Conservation (phyloP, 2,113 vertebrate genomes). For the Eolophus roseicapilla region DNA sequence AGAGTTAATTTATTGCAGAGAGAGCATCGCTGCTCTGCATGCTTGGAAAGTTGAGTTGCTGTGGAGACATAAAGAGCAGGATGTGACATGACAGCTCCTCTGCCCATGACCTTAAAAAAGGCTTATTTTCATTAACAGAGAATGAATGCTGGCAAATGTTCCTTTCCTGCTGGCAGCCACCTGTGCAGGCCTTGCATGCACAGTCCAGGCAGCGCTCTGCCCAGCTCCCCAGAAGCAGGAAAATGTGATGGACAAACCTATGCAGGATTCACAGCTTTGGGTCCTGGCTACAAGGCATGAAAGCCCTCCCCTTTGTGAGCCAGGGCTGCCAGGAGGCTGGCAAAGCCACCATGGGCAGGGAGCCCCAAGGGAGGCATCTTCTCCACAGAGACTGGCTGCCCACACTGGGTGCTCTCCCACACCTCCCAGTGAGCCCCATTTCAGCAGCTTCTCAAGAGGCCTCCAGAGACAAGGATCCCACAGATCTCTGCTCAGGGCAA, state of each 20-base stretch:
- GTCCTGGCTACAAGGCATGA: accelerated
- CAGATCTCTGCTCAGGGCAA: accelerated
- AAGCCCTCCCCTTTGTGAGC: background rate
- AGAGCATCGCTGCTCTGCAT: background rate
- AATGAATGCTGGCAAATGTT: background rate
- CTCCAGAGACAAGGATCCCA: background rate
- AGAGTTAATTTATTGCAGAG: background rate
- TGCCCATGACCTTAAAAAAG: background rate
- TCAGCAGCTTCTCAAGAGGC: background rate
- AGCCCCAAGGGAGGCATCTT: background rate
- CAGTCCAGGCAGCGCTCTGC: accelerated
- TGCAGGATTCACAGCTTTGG: background rate
- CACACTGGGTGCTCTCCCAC: background rate
- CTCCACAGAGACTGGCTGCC: background rate
- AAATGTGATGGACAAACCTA: background rate
- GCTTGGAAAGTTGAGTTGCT: background rate
- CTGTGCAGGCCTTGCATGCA: accelerated
- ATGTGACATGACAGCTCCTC: background rate
- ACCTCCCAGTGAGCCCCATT: accelerated
- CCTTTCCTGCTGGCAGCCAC: background rate
- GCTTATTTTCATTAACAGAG: background rate
- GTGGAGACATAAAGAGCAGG: background rate
- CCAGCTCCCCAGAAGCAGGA: background rate
- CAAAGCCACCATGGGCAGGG: background rate
- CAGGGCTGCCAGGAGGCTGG: background rate